Conservation (phyloP, 1,140 invertebrate genomes). For the Agrilus planipennis region DNA sequence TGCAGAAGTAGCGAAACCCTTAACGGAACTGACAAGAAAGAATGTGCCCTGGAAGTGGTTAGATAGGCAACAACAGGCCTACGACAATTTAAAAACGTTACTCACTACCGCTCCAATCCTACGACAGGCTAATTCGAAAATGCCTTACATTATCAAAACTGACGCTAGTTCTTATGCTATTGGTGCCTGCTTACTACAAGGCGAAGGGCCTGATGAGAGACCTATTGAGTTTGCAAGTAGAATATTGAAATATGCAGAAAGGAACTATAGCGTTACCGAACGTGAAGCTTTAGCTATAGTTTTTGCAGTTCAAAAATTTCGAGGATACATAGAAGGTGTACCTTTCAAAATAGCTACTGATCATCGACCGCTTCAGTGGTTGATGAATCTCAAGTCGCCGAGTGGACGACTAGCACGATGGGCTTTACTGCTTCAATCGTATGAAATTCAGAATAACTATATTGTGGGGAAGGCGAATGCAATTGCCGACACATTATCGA, state of each 20-base stretch:
- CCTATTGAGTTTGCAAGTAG: slow-evolving; percentile 32
- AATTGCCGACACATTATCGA: neutral
- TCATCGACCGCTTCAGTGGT: neutral
- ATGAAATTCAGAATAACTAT: neutral
- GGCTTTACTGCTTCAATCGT: neutral
- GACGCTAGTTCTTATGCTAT: slow-evolving; percentile 23
- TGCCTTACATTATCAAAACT: slow-evolving; percentile 16
- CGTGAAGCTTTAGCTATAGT: slow-evolving; percentile 29
- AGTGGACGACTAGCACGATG: neutral
- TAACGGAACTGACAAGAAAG: neutral
- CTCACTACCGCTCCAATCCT: neutral
- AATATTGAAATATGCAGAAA: slow-evolving; percentile 24
- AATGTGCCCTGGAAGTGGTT: neutral
- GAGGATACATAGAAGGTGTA: neutral
- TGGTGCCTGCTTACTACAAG: slow-evolving; percentile 25
- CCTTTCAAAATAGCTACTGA: neutral
- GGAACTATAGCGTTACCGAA: slow-evolving; percentile 29
- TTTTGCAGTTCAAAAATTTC: neutral
- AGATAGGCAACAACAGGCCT: neutral
- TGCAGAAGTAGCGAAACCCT: slow-evolving; percentile 13
- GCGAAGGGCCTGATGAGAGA: slow-evolving; percentile 8
- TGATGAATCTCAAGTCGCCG: neutral
- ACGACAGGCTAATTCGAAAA: neutral
- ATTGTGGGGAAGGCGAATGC: neutral
- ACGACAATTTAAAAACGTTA: neutral